Base-by-base conservation (phyloP, 2,797 vertebrate species). In the Chloroceryle amazona region DNA sequence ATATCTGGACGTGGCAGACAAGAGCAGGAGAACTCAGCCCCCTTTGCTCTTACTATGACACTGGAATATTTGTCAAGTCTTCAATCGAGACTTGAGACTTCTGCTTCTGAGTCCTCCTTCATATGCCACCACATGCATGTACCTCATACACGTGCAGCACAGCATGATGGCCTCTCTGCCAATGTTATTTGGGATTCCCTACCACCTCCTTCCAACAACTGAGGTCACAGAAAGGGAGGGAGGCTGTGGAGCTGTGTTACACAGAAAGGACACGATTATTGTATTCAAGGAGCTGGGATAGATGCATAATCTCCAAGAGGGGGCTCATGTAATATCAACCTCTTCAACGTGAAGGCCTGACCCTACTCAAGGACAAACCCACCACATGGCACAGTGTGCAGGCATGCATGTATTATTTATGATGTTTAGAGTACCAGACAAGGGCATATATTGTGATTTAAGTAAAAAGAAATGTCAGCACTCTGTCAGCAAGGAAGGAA, bases 71-170 rank as follows among this genome's bases (percentile, higher is more conserved):
- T 67, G 18, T 18, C 6, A 42, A 54, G 29, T 26, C 22, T 72
- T 78, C 47, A 66, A 42, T 15, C n/a, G 15, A 83, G 9, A 20
- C 9, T 39, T 44, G 35, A 71, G 28, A 13, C 5, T 16, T 25
- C 37, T 51, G 18, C 29, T 52, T 42, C 41, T 3, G 7, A 70
- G 39, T 49, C 46, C 35, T 65, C 33, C 39, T 84, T 49, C 14
- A 5, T 21, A 35, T 4, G 17, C 5, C 18, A 31, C 8, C 37
- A 17, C 1, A 2, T 11, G n/a, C 14, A 6, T 28, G 2, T 22
- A 28, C 60, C 52, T 47, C 22, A 58, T 19, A 37, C 8, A 33
- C 0, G 0, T 5, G 14, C 62, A 70, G 39, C 1, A 0, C 20
- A 65, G 31, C 31, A 33, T 5, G 4, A 23, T 44, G 51, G 6